Evolutionary conservation across 2,797 vertebrate genomes (phyloP).

Genomic region (Ptychadena robeensis): DNA sequence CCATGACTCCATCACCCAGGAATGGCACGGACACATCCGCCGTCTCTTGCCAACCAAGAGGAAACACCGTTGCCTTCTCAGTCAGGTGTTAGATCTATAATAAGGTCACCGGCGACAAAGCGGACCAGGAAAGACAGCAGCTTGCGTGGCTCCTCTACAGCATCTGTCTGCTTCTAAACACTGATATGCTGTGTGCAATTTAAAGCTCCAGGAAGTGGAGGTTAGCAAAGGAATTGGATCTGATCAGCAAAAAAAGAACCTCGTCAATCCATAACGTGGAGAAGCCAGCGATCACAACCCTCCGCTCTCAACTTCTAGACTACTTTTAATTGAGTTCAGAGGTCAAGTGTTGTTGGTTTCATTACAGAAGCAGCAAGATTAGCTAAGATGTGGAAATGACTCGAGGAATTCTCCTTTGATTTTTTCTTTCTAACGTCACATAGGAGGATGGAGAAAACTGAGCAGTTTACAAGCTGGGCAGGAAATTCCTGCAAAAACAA

Average conservation of each 20-base stretch:
- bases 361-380: slow-evolving; percentile 11
- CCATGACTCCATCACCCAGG: slow-evolving; percentile 70
- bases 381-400: slow-evolving; percentile 21
- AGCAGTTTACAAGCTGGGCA: slow-evolving; percentile 65
- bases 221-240: slow-evolving; percentile 72
- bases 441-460: slow-evolving; percentile 55
- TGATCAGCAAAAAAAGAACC: slow-evolving; percentile 71
- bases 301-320: neutral
- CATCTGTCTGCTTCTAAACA: slow-evolving; percentile 43
- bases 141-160: slow-evolving; percentile 33
- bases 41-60: slow-evolving; percentile 39
- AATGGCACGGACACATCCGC: slow-evolving; percentile 74
- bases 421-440: slow-evolving; percentile 30
- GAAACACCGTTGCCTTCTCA: slow-evolving; percentile 41
- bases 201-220: slow-evolving; percentile 64
- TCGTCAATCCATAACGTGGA: slow-evolving; percentile 73
- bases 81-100: slow-evolving; percentile 55
- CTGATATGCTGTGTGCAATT: slow-evolving; percentile 63
- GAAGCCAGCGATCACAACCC: slow-evolving; percentile 40
- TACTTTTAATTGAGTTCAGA: slow-evolving; percentile 22
- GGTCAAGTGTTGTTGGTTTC: slow-evolving; percentile 30
- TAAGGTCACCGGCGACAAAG: slow-evolving; percentile 66
- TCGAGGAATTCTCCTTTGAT: slow-evolving; percentile 36
- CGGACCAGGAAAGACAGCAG: slow-evolving; percentile 58
- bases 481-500: slow-evolving; percentile 72